Evolutionary conservation across 30 jellyfish, hydroid and myxozoan genomes (phyloP), one percentile per base, ranked within the genome.

Genomic region (Hydractinia symbiolongicarpus): DNA sequence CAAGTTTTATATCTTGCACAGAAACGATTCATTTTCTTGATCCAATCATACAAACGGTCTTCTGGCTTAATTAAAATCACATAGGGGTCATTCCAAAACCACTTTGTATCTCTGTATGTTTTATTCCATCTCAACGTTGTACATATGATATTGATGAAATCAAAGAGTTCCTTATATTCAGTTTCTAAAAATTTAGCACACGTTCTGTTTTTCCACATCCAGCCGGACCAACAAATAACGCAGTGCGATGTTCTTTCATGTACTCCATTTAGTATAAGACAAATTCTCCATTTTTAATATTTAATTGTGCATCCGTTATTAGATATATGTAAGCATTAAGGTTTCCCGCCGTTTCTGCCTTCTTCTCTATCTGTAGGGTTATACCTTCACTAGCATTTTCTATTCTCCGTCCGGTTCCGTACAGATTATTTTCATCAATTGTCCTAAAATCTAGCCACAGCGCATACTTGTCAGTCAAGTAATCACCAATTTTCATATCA

Each of bases 191-290:
- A n/a, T n/a, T n/a, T n/a, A n/a, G n/a, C n/a, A 67, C 78, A 10
- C 51, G 20, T 67, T 67, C 14, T 10, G 78, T 67, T 21, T 67
- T 67, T 10, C 78, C 78, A 20, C 78, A 67, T 10, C 51, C 51
- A 11, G 78, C 4, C 50, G 78, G 78, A 67, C 78, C 78, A 13
- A 21, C 20, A 21, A 67, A 67, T 13, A 67, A 13, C 21, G 78
- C 78, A 13, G 78, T 67, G 50, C 4, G 78, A 67, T 16, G 4
- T 20, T 67, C 51, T 67, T 67, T 67, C 51, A 67, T 21, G 51
- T 67, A 67, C n/a, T 21, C 21, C 50, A 13, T 13, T 20, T 67
- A 67, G 11, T 58, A 58, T 16, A 58, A 58, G 69, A 57, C 68
- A 58, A 58, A 58, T 58, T 58, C 69, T 11, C 69, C 69, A 16